Conservation (phyloP, 2,888 invertebrate species). For the Tenthredo livida region DNA sequence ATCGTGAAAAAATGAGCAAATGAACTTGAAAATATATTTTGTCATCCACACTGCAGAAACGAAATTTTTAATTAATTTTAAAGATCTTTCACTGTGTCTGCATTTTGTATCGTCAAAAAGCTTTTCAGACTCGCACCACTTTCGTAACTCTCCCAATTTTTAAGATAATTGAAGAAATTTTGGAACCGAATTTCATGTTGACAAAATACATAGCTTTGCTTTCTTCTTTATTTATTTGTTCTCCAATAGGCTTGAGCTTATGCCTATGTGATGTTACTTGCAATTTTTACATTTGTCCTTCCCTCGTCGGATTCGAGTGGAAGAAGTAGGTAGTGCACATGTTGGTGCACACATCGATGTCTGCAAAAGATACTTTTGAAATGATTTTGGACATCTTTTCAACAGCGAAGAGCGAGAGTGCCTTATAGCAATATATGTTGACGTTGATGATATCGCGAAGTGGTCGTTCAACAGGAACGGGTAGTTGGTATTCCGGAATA, state of each 20-base stretch:
- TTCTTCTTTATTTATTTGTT: no score
- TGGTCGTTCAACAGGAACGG: neutral
- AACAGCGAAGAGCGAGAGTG: neutral
- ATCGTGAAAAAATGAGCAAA: no score
- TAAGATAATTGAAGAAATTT: neutral
- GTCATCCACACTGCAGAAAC: no score
- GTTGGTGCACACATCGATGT: neutral
- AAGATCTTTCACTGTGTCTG: no score
- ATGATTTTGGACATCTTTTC: neutral
- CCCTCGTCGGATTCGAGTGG: neutral
- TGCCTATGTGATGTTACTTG: no score
- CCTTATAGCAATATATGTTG: neutral
- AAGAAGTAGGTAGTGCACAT: neutral
- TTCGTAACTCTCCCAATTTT: neutral
- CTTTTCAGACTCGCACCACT: no score
- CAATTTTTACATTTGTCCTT: neutral
- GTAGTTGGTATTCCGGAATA: neutral
- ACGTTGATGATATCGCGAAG: conserved; percentile 24
- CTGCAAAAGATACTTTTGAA: neutral
- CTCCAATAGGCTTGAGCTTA: no score
- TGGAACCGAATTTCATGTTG: neutral
- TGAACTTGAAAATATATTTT: no score
- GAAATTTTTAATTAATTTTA: no score
- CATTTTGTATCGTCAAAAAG: no score
- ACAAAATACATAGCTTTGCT: neutral